Conservation (phyloP, 2,797 vertebrate species). For the Acanthornis magna region DNA sequence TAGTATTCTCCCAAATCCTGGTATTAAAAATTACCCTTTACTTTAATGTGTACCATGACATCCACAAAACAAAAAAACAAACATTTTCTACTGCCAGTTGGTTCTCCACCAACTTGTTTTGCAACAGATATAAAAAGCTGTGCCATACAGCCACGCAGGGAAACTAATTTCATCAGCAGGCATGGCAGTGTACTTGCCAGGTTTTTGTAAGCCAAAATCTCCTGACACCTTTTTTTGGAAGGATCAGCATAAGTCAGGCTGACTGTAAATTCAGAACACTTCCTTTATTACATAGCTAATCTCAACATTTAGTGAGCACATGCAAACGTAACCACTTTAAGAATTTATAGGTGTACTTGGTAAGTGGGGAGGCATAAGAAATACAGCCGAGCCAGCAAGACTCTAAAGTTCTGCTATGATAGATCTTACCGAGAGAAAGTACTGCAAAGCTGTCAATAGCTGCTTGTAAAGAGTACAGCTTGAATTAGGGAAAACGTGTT, state of each 20-base stretch:
- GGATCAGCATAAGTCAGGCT: background rate
- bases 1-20: background rate
- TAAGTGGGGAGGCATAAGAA: background rate
- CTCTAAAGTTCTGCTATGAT: slow-evolving; percentile 22
- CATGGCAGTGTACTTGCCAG: background rate
- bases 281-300: background rate
- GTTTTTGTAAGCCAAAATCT: slow-evolving; percentile 9
- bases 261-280: background rate
- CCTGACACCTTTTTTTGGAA: background rate
- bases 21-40: background rate
- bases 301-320: slow-evolving; percentile 22
- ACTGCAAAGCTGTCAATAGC: slow-evolving; percentile 66
- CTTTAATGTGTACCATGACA: background rate
- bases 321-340: background rate
- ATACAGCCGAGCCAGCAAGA: slow-evolving; percentile 18
- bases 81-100: background rate
- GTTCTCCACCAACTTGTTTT: background rate
- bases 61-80: background rate
- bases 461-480: slow-evolving; percentile 62
- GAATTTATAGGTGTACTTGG: slow-evolving; percentile 49
- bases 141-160: background rate
- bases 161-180: background rate
- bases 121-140: background rate
- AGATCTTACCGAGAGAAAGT: slow-evolving; percentile 58
- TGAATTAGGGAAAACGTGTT: slow-evolving; percentile 67